Percentiles rank a stretch among this genome's conserved stretches.
phyloP scores from a whole-genome alignment of 2,797 vertebrate genomes.

The Thunnus albacares region DNA sequence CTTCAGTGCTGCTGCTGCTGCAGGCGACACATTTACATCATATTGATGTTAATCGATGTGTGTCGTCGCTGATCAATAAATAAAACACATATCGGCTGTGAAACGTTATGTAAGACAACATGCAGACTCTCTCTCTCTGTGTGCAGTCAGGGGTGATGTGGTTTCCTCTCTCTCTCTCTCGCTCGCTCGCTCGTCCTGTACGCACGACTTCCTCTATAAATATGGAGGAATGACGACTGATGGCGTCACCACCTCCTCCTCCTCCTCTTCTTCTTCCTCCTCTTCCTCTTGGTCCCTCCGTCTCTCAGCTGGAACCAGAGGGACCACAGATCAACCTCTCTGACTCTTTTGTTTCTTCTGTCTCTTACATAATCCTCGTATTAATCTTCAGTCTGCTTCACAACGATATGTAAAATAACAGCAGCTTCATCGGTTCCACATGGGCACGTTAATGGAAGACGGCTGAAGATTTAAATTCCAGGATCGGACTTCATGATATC shows the following conservation, averaged over 20 bases:
- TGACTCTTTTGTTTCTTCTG: not conserved
- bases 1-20: no score
- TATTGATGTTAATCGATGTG: no score
- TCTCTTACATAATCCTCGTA: not conserved
- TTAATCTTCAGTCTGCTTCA: no score
- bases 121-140: not conserved
- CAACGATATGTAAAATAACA: no score
- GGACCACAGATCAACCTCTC: not conserved
- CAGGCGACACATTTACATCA: not conserved
- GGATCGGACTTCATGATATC: no score
- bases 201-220: constrained; percentile 10
- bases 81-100: no score
- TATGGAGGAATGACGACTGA: not conserved
- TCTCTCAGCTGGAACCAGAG: not conserved
- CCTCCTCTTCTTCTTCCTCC: not conserved
- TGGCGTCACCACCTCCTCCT: not conserved
- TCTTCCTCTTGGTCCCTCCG: not conserved
- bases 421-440: no score
- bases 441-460: no score
- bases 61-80: no score
- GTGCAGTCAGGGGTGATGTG: constrained; percentile 22
- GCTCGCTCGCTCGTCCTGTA: not conserved
- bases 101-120: constrained; percentile 5
- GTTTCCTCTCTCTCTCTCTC: constrained; percentile 4
- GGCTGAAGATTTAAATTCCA: no score